phyloP scores from a whole-genome alignment of 2,888 invertebrate species.

The Nemoura dubitans region DNA sequence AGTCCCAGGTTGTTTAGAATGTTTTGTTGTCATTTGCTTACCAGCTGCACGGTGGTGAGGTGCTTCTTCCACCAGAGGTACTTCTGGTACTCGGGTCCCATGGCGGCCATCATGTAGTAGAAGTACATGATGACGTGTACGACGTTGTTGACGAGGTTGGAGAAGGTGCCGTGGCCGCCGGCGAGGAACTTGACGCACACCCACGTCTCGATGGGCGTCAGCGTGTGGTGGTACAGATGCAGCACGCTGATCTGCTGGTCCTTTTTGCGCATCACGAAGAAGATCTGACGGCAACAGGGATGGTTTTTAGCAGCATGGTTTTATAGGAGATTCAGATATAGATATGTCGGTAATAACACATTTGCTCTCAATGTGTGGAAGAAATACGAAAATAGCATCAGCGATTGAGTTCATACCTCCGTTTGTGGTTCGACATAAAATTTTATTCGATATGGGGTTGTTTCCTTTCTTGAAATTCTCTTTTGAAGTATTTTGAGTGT shows the following conservation, averaged over 20 bases:
- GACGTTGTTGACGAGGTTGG: slow-evolving; percentile 84
- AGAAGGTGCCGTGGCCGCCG: slow-evolving; percentile 91
- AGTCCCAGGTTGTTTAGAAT: too few species aligned
- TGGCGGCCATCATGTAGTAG: slow-evolving; percentile 86
- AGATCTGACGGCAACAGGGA: slow-evolving; percentile 62
- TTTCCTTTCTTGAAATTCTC: too few species aligned
- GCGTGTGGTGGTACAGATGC: slow-evolving; percentile 85
- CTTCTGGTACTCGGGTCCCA: slow-evolving; percentile 86
- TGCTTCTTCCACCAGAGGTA: slow-evolving; percentile 93
- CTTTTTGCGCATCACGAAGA: slow-evolving; percentile 86
- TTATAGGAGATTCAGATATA: too few species aligned
- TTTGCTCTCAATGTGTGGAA: too few species aligned
- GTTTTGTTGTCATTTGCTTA: slow-evolving; percentile 60
- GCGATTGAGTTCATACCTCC: too few species aligned
- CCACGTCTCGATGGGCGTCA: slow-evolving; percentile 82
- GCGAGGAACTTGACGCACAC: slow-evolving; percentile 70
- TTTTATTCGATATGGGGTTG: too few species aligned
- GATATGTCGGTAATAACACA: too few species aligned
- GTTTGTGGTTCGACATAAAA: too few species aligned
- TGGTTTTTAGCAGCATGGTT: too few species aligned
- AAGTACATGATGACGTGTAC: slow-evolving; percentile 89
- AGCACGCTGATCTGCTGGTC: slow-evolving; percentile 84
- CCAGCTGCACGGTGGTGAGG: slow-evolving; percentile 84
- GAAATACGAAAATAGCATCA: too few species aligned
- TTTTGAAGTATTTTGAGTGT: too few species aligned